A percentile compares a stretch with the other conserved stretches of the same genome.
phyloP scores from a whole-genome alignment of 2,113 vertebrate species.

The Gopherus evgoodei region DNA sequence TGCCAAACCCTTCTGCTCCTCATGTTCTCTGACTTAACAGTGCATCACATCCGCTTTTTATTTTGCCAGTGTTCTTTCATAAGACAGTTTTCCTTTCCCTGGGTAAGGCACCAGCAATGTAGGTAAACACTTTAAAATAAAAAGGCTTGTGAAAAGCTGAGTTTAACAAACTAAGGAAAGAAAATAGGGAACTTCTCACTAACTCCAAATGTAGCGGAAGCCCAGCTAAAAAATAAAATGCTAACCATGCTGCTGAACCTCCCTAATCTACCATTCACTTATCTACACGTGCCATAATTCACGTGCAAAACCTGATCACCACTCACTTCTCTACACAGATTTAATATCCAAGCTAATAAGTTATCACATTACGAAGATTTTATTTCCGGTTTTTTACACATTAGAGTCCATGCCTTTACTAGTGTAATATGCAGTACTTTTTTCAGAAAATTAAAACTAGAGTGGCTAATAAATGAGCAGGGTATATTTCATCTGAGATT shows the following conservation, averaged over 20 bases:
- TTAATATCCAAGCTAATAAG: not conserved
- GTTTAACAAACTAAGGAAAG: slow-evolving; percentile 25
- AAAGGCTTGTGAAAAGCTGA: slow-evolving; percentile 36
- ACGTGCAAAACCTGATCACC: not conserved
- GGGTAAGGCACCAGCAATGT: not conserved
- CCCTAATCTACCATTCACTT: slow-evolving; percentile 21
- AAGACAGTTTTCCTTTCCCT: not conserved
- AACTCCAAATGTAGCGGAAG: slow-evolving; percentile 10
- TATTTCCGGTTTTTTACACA: slow-evolving; percentile 8
- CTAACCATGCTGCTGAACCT: slow-evolving; percentile 5
- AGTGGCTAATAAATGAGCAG: not conserved
- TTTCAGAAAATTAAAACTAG: not conserved
- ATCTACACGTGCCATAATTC: not conserved
- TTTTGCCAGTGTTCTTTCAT: not conserved
- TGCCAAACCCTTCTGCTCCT: slow-evolving; percentile 23
- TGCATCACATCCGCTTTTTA: not conserved
- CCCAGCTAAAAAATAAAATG: slow-evolving; percentile 28
- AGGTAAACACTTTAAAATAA: slow-evolving; percentile 15
- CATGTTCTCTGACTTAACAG: slow-evolving; percentile 24
- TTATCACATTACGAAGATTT: not conserved
- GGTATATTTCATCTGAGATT: not conserved
- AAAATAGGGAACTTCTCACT: not conserved
- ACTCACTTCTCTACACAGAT: not conserved
- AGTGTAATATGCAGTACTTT: not conserved
- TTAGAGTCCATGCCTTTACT: slow-evolving; percentile 25